Evolutionary conservation across 1,140 invertebrate genomes (phyloP).

Genomic region (Leucophenga varia): DNA sequence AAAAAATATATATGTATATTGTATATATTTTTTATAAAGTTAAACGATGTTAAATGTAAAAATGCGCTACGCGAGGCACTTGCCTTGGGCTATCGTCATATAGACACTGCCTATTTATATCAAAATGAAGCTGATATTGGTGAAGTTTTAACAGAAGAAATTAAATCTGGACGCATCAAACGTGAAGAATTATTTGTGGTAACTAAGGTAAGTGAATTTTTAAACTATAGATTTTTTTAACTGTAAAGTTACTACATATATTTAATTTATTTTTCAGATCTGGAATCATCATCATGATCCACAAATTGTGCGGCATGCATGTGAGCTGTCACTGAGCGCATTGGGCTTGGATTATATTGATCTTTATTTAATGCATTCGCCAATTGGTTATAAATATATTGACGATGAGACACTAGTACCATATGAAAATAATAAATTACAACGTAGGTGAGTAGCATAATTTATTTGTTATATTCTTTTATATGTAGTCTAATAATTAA

Average conservation of each 20-base stretch:
- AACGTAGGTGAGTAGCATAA: constrained; percentile 33
- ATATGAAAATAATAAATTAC: constrained; percentile 13
- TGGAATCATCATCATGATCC: constrained; percentile 38
- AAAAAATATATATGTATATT: too few species aligned
- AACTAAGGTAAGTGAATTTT: constrained; percentile 60
- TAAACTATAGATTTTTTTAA: background rate
- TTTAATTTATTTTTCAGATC: constrained; percentile 9
- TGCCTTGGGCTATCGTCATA: constrained; percentile 70
- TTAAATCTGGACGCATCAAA: constrained; percentile 64
- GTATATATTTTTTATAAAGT: background rate
- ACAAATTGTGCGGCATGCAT: constrained; percentile 29
- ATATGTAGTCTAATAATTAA: too few species aligned
- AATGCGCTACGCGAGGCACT: constrained; percentile 58
- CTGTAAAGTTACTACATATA: too few species aligned
- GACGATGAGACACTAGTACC: constrained; percentile 31
- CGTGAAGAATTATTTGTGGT: constrained; percentile 69
- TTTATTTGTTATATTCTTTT: too few species aligned
- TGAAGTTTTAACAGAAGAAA: constrained; percentile 64
- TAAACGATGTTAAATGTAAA: constrained; percentile 19
- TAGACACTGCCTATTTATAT: constrained; percentile 76
- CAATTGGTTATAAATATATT: constrained; percentile 55
- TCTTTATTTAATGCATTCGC: constrained; percentile 78
- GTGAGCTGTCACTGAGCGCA: constrained; percentile 60
- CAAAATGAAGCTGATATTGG: constrained; percentile 71
- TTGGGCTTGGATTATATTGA: constrained; percentile 74